Evolutionary conservation across 1,140 invertebrate species (phyloP).

Genomic region (Bombus difficillimus): DNA sequence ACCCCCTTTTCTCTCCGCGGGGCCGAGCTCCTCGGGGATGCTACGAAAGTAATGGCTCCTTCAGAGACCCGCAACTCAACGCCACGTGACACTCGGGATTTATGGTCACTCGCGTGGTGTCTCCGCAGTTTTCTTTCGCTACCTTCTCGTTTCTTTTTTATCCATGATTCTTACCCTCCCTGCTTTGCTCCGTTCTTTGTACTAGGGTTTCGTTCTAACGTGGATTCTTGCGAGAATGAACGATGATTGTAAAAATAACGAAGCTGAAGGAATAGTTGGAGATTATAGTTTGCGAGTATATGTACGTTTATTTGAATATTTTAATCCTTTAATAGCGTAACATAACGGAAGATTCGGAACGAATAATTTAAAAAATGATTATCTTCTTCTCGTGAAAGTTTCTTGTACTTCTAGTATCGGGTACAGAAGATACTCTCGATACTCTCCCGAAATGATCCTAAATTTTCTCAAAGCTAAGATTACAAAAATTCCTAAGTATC

Average conservation of each 20-base stretch:
- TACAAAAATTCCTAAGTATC: not conserved
- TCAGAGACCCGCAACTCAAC: slow-evolving; percentile 64
- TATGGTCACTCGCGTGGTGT: slow-evolving; percentile 57
- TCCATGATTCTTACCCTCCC: not conserved
- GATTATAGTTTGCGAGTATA: not conserved
- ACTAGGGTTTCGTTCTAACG: not conserved
- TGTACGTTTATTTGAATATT: no score
- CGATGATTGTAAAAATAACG: not conserved
- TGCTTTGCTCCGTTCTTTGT: not conserved
- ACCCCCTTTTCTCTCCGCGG: not conserved
- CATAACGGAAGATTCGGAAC: not conserved
- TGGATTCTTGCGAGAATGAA: not conserved
- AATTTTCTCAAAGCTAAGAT: not conserved
- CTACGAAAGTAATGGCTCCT: slow-evolving; percentile 69
- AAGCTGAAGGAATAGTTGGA: not conserved
- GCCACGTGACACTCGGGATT: slow-evolving; percentile 64
- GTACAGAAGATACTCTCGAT: not conserved
- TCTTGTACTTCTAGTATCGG: not conserved
- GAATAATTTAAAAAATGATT: not conserved
- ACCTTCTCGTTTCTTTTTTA: no score
- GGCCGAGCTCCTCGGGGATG: slow-evolving; percentile 51
- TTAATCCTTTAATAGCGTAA: not conserved
- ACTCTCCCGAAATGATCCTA: no score
- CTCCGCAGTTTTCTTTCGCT: slow-evolving; percentile 3
- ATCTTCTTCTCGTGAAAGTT: not conserved